These are phyloP conservation scores for Scomberomorus guttatus DNA, from an alignment of 2,797 vertebrate species.

Conservation along the genomic window DNA sequence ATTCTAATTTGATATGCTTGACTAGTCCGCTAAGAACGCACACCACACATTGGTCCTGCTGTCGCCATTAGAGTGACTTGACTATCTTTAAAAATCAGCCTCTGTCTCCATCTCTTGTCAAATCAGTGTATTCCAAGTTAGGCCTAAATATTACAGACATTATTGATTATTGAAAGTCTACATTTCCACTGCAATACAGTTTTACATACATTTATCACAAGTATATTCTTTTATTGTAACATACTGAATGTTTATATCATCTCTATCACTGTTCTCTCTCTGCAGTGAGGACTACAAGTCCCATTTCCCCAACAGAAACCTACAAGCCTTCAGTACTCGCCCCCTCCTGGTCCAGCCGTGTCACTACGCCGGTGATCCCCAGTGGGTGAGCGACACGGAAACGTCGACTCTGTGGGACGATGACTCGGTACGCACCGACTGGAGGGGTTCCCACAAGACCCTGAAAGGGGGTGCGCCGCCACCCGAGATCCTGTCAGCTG, in stretches of 20 bases:
- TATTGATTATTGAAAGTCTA: neutral
- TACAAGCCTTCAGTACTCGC: slow-evolving; percentile 90
- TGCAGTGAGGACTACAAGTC: slow-evolving; percentile 92
- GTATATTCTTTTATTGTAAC: neutral
- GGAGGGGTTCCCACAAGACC: slow-evolving; percentile 94
- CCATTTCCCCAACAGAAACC: slow-evolving; percentile 90
- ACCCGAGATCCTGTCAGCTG: slow-evolving; percentile 76
- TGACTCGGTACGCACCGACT: slow-evolving; percentile 89
- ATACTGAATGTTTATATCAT: no score
- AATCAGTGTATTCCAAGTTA: neutral
- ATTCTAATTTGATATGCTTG: slow-evolving; percentile 71
- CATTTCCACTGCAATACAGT: neutral
- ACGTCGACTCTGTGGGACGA: slow-evolving; percentile 97
- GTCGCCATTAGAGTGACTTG: slow-evolving; percentile 42
- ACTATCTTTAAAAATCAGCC: slow-evolving; percentile 19
- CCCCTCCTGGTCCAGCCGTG: slow-evolving; percentile 94
- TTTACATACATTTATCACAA: neutral
- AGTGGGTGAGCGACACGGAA: slow-evolving; percentile 97
- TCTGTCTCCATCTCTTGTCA: slow-evolving; percentile 45
- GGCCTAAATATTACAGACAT: slow-evolving; percentile 1
- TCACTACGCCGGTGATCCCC: slow-evolving; percentile 92
- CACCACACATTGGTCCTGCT: slow-evolving; percentile 56
- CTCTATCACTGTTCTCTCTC: slow-evolving; percentile 10
- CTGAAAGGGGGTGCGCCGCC: slow-evolving; percentile 84
- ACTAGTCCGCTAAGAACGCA: slow-evolving; percentile 62